Evolutionary conservation across 2,113 vertebrate genomes (phyloP), one percentile per base, ranked within the genome.

Genomic region (Dicentrarchus labrax): DNA sequence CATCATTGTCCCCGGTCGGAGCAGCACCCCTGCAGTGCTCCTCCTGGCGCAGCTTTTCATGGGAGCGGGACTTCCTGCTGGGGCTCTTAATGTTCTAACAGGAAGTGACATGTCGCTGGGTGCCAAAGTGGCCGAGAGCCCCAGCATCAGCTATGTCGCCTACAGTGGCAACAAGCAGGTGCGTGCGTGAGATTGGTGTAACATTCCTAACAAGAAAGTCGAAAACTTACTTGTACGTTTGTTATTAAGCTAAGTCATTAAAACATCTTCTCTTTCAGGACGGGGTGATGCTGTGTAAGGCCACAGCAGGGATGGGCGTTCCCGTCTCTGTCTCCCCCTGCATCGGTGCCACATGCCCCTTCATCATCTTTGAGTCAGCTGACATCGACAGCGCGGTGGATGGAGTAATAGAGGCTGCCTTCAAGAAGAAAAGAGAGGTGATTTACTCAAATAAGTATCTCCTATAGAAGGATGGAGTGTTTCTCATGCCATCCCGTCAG

Each of bases 381-480:
- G 95, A 96, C 72, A 80, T 96, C 0, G 93, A 96, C 90, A 96
- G 96, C 30, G 96, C 96, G 0, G 93, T 96, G 77, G 96, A 96
- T 9, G 93, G 78, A 47, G 94, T 72, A 67, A 90, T 95, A 24
- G 94, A 95, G 67, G 48, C 90, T 0, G 94, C 92, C 19, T 95
- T 96, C 74, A 93, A 82, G 69, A 95, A 93, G 89, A 94, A 76
- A 2, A 94, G 80, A 76, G 94, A 96, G 84, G 95, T 95, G 78
- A 89, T 61, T 43, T 5, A 53, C 22, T 5, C 4, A 4, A 38
- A n/a, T 0, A 17, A 67, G 10, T 13, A n/a, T 11, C 9, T 3
- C n/a, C 9, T 4, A 19, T 0, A 13, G 59, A 38, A 15, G 56
- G n/a, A 5, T 4, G 12, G 24, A 53, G 2, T 8, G 3, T 4